A percentile compares a stretch with the other conserved stretches of the same genome.
Conservation (phyloP, 2,888 invertebrate genomes). For the Acholoe squamosa region DNA sequence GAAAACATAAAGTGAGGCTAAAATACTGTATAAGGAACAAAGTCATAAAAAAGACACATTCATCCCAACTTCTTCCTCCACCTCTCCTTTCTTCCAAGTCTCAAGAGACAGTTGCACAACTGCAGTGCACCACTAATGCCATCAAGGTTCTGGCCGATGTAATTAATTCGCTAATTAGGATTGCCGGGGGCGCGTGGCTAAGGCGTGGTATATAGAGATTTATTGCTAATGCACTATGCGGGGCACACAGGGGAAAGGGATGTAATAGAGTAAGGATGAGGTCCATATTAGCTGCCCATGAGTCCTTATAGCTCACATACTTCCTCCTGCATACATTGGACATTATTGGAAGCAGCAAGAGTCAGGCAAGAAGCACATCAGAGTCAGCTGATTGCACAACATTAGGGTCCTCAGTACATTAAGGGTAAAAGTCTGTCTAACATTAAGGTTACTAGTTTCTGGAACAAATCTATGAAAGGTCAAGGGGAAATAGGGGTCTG, state of each 20-base stretch:
- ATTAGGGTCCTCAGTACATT: neutral
- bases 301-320: neutral
- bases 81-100: neutral
- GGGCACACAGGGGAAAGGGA: neutral
- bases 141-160: slow-evolving; percentile 14
- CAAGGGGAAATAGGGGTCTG: neutral
- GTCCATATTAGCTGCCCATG: neutral
- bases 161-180: slow-evolving; percentile 22
- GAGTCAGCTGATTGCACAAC: neutral
- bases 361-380: slow-evolving; percentile 22
- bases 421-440: neutral
- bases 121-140: neutral
- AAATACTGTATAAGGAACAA: neutral
- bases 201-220: slow-evolving; percentile 16
- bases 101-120: neutral
- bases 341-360: neutral
- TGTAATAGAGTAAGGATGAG: slow-evolving; percentile 5
- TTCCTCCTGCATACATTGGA: neutral
- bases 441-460: too few relatives aligned
- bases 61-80: neutral
- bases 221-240: slow-evolving; percentile 1
- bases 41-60: neutral
- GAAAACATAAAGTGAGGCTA: neutral
- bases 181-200: neutral
- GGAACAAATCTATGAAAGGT: neutral